Conservation (phyloP, 2,797 vertebrate species). For the Nannoperca obscura region DNA sequence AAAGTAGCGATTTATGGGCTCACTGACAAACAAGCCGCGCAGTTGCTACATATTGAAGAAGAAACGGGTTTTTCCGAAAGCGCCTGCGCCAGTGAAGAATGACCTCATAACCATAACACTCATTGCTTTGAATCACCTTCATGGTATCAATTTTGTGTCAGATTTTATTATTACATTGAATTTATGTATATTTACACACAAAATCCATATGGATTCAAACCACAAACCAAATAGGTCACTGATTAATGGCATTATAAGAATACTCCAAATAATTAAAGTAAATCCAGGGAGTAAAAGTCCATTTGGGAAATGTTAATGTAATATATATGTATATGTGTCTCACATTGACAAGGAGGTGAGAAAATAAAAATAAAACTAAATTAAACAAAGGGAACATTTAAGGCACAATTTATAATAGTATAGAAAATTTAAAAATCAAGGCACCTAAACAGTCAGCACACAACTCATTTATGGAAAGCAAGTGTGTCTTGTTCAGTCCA, state of each 20-base stretch:
- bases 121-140: not conserved
- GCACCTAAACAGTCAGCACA: too few species aligned
- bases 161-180: not conserved
- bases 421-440: too few species aligned
- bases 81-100: constrained; percentile 74
- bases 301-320: not conserved
- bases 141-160: not conserved
- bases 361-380: too few species aligned
- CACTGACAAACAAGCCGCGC: constrained; percentile 55
- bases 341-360: too few species aligned
- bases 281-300: not conserved
- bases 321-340: not conserved
- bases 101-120: constrained; percentile 69
- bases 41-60: constrained; percentile 71
- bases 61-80: constrained; percentile 56
- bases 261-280: not conserved
- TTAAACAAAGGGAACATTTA: too few species aligned
- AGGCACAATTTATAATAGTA: too few species aligned
- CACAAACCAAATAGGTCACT: not conserved
- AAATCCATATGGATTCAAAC: not conserved
- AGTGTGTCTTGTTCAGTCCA: too few species aligned
- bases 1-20: constrained; percentile 30
- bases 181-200: not conserved
- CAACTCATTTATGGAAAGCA: too few species aligned
- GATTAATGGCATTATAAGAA: not conserved